Evolutionary conservation across 2,113 vertebrate genomes (phyloP).

Genomic region (Apodemus speciosus): DNA sequence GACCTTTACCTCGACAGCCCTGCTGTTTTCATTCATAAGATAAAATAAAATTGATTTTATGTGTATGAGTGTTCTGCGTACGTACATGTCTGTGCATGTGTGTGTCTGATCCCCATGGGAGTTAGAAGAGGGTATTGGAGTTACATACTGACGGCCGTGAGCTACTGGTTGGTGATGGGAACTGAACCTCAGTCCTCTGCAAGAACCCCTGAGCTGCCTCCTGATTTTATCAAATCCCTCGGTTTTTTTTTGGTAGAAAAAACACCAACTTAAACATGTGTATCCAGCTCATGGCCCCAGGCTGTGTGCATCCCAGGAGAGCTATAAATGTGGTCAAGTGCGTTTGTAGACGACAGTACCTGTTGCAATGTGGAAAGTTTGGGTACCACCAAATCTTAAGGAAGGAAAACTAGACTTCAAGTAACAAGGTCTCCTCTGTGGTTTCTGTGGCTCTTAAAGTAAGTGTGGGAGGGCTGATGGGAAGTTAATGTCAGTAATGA

Average conservation of each 20-base stretch:
- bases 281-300: background rate
- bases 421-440: background rate
- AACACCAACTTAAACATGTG: background rate
- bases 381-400: background rate
- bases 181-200: background rate
- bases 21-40: background rate
- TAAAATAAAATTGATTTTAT: background rate
- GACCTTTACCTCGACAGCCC: background rate
- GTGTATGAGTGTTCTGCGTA: background rate
- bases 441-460: conserved; percentile 39
- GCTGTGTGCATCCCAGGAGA: too few relatives aligned
- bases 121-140: background rate
- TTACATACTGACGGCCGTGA: background rate
- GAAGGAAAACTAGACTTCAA: background rate
- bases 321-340: too few relatives aligned
- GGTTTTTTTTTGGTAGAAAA: conserved; percentile 13
- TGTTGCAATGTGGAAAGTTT: too few relatives aligned
- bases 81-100: background rate
- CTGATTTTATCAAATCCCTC: background rate
- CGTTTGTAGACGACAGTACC: background rate
- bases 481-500: background rate
- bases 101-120: background rate
- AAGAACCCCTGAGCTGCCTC: background rate
- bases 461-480: background rate
- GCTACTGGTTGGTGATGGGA: background rate